Evolutionary conservation across 2,797 vertebrate genomes (phyloP).

Genomic region (Acridotheres tristis): DNA sequence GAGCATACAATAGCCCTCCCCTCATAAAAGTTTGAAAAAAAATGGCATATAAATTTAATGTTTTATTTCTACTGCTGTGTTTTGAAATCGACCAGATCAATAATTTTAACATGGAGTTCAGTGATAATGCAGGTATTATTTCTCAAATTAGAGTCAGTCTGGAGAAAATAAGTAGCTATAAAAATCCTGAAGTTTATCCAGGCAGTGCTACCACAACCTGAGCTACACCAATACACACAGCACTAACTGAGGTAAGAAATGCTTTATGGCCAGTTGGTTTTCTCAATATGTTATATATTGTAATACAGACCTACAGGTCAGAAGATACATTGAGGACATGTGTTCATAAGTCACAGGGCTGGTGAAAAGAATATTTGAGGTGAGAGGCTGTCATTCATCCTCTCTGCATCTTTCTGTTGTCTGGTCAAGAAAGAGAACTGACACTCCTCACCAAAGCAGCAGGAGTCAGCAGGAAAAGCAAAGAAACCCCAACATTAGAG

Average conservation of each 20-base stretch:
- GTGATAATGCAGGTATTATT: neutral
- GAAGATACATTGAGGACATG: constrained; percentile 52
- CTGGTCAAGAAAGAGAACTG: constrained; percentile 61
- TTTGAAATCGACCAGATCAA: neutral
- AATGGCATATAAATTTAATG: neutral
- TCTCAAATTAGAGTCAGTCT: neutral
- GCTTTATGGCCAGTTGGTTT: constrained; percentile 65
- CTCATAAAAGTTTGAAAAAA: neutral
- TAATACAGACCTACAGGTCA: constrained; percentile 51
- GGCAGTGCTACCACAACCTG: constrained; percentile 52
- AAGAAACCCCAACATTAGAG: constrained; percentile 46
- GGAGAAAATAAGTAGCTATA: neutral
- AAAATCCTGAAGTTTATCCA: neutral
- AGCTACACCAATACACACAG: constrained; percentile 8
- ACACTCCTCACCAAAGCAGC: constrained; percentile 65
- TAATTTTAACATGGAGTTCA: neutral
- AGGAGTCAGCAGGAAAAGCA: constrained; percentile 70
- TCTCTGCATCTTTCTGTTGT: constrained; percentile 39
- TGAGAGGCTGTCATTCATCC: constrained; percentile 73
- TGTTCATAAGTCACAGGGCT: constrained; percentile 65
- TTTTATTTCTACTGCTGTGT: neutral
- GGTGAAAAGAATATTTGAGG: constrained; percentile 70
- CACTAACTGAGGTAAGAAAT: constrained; percentile 39
- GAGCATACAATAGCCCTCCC: accelerated
- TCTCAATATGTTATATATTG: constrained; percentile 58